phyloP scores from a whole-genome alignment of 2,113 vertebrate species.

The Pionites leucogaster region DNA sequence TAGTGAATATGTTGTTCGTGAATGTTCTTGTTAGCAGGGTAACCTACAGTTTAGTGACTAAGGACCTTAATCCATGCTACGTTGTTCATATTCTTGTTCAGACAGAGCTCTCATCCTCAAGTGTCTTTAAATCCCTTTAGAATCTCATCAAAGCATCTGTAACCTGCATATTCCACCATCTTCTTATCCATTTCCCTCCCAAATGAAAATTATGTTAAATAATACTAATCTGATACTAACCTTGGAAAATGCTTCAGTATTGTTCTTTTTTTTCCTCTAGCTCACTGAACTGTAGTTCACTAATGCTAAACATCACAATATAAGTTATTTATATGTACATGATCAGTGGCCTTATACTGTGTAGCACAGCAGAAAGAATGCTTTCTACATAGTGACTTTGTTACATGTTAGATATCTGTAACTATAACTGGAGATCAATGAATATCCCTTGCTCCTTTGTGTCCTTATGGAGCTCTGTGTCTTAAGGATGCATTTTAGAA shows the following conservation, averaged over 20 bases:
- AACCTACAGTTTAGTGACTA: neutral
- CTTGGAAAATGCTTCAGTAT: neutral
- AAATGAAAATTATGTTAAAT: neutral
- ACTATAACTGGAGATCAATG: neutral
- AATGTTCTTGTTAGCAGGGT: conserved; percentile 1
- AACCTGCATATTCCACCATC: neutral
- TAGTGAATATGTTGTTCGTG: neutral
- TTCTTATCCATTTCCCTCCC: neutral
- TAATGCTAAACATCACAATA: neutral
- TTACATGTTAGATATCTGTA: neutral
- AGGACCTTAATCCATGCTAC: neutral
- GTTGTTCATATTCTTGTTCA: neutral
- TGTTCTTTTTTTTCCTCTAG: neutral
- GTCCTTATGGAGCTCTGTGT: neutral
- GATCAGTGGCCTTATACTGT: neutral
- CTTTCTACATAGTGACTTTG: neutral
- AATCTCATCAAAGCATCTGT: neutral
- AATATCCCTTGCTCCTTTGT: neutral
- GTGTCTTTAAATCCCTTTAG: conserved; percentile 15
- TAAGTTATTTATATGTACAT: neutral
- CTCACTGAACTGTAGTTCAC: neutral
- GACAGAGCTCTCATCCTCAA: neutral
- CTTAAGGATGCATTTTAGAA: neutral
- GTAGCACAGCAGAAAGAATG: neutral
- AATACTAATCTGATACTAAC: neutral